A percentile compares a stretch with the other conserved stretches of the same genome.
Evolutionary conservation across 2,888 invertebrate genomes (phyloP).

Genomic region (Macaria liturata): DNA sequence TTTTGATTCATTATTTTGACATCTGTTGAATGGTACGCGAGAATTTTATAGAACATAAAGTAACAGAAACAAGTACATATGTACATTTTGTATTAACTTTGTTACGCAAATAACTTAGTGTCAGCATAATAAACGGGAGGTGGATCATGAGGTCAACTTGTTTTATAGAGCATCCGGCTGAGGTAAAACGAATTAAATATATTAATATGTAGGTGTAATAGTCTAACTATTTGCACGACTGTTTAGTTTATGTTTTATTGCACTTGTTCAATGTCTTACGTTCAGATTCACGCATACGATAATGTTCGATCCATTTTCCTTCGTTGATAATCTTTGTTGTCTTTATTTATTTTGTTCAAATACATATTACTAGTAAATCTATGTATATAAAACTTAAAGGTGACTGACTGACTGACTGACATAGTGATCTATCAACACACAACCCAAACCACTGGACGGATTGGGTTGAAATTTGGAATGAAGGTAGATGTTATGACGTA

Average conservation of each 20-base stretch:
- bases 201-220: constrained; percentile 13
- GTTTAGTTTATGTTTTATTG: constrained; percentile 13
- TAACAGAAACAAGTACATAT: no score
- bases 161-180: constrained; percentile 59
- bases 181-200: constrained; percentile 30
- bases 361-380: background rate
- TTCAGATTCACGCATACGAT: constrained; percentile 5
- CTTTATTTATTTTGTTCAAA: background rate
- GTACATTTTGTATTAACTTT: background rate
- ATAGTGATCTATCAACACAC: no score
- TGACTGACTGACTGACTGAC: no score
- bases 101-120: constrained; percentile 5
- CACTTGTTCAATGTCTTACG: constrained; percentile 15
- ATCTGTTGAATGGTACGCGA: no score
- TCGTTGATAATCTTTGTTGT: background rate
- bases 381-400: background rate
- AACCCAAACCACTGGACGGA: background rate
- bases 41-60: no score
- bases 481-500: no score
- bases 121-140: constrained; percentile 30
- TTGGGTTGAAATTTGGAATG: no score
- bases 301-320: background rate
- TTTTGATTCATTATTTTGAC: no score
- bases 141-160: constrained; percentile 59
- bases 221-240: constrained; percentile 22